These are phyloP conservation scores for Sphaerophoria taeniata DNA, from an alignment of 2,888 invertebrate species.

Conservation along the genomic window DNA sequence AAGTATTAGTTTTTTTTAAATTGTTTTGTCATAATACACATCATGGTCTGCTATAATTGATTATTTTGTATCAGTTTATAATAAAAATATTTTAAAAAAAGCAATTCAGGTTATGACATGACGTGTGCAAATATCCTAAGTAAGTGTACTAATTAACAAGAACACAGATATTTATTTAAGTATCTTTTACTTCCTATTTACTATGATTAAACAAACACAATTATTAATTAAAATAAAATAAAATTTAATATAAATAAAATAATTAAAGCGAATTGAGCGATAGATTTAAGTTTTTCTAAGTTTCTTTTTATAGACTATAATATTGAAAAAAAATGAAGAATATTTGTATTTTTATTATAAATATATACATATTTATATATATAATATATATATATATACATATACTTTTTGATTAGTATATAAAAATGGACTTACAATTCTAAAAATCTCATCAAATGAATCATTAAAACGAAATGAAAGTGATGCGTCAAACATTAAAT, in stretches of 20 bases:
- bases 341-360: slow-evolving; percentile 69
- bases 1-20: too few relatives aligned
- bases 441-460: slow-evolving; percentile 58
- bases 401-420: slow-evolving; percentile 53
- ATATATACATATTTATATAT: slow-evolving; percentile 48
- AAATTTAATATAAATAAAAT: too few relatives aligned
- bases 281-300: slow-evolving; percentile 47
- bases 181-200: slow-evolving; percentile 61
- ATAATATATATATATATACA: slow-evolving; percentile 40
- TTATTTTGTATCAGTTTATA: background rate
- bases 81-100: slow-evolving; percentile 25
- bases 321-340: slow-evolving; percentile 35
- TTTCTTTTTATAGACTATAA: slow-evolving; percentile 52
- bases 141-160: slow-evolving; percentile 30
- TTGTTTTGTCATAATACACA: too few relatives aligned
- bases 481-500: slow-evolving; percentile 53
- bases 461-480: slow-evolving; percentile 64
- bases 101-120: slow-evolving; percentile 41
- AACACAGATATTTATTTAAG: slow-evolving; percentile 49
- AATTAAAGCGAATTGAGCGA: background rate
- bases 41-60: too few relatives aligned
- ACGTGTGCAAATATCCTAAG: slow-evolving; percentile 37
- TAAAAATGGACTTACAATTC: slow-evolving; percentile 67
- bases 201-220: slow-evolving; percentile 60
- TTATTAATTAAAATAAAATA: slow-evolving; percentile 23